Evolutionary conservation across 2,888 invertebrate species (phyloP).

Genomic region (Hipparchia sbordonii): DNA sequence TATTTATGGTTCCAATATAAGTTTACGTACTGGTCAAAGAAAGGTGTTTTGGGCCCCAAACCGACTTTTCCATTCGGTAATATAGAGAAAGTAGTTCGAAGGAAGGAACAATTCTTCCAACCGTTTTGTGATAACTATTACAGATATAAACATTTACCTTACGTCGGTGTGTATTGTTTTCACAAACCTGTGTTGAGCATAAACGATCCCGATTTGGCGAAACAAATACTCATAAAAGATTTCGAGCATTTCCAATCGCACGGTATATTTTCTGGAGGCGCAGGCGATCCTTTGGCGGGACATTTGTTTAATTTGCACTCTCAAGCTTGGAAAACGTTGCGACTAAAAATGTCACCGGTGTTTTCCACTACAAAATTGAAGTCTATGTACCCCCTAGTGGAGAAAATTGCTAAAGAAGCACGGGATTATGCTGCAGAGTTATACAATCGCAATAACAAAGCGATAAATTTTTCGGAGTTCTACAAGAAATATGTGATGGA

Average conservation of each 20-base stretch:
- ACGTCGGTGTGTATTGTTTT: constrained; percentile 85
- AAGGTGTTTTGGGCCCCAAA: constrained; percentile 80
- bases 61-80: constrained; percentile 86
- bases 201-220: constrained; percentile 84
- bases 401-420: constrained; percentile 81
- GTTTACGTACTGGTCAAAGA: constrained; percentile 83
- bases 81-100: constrained; percentile 78
- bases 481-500: constrained; percentile 84
- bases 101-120: constrained; percentile 83
- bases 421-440: constrained; percentile 62
- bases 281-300: constrained; percentile 83
- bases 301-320: constrained; percentile 84
- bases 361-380: constrained; percentile 87
- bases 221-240: constrained; percentile 83
- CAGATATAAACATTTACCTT: constrained; percentile 74
- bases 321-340: constrained; percentile 84
- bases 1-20: constrained; percentile 56
- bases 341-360: constrained; percentile 85
- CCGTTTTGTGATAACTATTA: constrained; percentile 83
- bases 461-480: constrained; percentile 80
- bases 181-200: constrained; percentile 84
- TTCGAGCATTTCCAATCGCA: constrained; percentile 86
- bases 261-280: constrained; percentile 84
- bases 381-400: constrained; percentile 84
- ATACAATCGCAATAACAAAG: constrained; percentile 51